Base-by-base conservation (phyloP, 53 echinoderm and acorn worm species). In the Apostichopus leukothele region DNA sequence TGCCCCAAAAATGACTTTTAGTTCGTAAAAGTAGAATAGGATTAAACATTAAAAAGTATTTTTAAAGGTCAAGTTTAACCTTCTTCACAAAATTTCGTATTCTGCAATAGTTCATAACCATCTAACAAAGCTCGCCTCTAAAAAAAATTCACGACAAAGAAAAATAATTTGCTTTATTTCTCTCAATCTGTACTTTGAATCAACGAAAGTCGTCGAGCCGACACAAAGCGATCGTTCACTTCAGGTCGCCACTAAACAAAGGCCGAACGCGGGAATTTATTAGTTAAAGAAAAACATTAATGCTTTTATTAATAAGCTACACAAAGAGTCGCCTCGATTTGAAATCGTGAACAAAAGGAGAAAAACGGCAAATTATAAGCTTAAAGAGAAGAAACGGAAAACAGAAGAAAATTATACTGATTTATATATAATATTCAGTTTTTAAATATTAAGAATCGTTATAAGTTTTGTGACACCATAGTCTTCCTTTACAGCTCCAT, bases 261-360 rank as follows among this genome's bases (percentile, higher is more conserved):
- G 88, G 75, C 74, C 54, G 20, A 75, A 52, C 88, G 88, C 88
- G 88, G 88, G 88, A 87, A 86, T 75, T 87, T 87, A 74, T 53
- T 75, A 74, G 22, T 75, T 75, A 23, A 74, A 87, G 74, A 87
- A 75, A 87, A 87, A 75, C 88, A 87, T 87, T 52, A 87, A 87
- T 75, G 74, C 85, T 25, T 85, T 66, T 67, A 63, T 85, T 85
- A 85, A 85, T 85, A 85, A 63, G 66, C 67, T 66, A 50, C 85
- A 85, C 85, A 85, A 85, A 85, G 67, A 23, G 23, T 59, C 13
- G 81, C 71, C 55, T 81, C 25, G 55, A 77, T 51, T 27, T 50
- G 57, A 83, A 55, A n/a, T 39, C 22, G 83, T 55, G 59, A 67
- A 85, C 85, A 85, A 85, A 66, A 66, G 81, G 51, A 19, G 59